Evolutionary conservation across 2,113 vertebrate species (phyloP).

Genomic region (Oriolus oriolus): DNA sequence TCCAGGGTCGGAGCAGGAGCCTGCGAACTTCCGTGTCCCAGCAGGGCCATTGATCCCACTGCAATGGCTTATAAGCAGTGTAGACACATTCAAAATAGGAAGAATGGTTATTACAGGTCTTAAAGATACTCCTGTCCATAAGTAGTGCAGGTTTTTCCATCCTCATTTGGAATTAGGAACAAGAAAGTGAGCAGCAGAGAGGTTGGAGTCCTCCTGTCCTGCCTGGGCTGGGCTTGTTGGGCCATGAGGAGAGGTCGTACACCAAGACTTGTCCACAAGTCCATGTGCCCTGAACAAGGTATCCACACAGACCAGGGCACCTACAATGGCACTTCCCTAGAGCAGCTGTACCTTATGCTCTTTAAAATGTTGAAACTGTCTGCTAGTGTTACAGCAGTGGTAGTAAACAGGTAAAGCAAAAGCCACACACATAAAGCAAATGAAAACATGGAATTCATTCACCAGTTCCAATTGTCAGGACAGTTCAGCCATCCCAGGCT

Average conservation of each 20-base stretch:
- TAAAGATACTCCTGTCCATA: neutral
- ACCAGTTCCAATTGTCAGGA: neutral
- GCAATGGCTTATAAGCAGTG: neutral
- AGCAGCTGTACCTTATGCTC: fast-evolving
- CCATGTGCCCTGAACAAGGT: neutral
- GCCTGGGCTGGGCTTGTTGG: neutral
- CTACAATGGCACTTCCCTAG: neutral
- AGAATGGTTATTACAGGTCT: neutral
- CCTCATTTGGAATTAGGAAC: neutral
- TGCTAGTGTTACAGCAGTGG: neutral
- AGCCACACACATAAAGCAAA: neutral
- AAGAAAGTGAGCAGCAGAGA: neutral
- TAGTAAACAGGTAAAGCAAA: neutral
- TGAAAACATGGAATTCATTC: neutral
- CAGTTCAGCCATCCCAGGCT: neutral
- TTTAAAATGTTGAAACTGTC: neutral
- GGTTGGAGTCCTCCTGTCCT: neutral
- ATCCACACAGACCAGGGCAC: neutral
- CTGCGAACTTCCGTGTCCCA: neutral
- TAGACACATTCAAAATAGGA: neutral
- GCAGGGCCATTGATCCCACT: neutral
- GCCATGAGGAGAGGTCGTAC: neutral
- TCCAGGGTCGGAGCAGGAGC: neutral
- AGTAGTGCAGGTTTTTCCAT: neutral
- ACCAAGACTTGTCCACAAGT: neutral